A percentile compares a stretch with the other conserved stretches of the same genome.
Evolutionary conservation across 2,888 invertebrate species (phyloP).

Genomic region (Pomacea canaliculata): DNA sequence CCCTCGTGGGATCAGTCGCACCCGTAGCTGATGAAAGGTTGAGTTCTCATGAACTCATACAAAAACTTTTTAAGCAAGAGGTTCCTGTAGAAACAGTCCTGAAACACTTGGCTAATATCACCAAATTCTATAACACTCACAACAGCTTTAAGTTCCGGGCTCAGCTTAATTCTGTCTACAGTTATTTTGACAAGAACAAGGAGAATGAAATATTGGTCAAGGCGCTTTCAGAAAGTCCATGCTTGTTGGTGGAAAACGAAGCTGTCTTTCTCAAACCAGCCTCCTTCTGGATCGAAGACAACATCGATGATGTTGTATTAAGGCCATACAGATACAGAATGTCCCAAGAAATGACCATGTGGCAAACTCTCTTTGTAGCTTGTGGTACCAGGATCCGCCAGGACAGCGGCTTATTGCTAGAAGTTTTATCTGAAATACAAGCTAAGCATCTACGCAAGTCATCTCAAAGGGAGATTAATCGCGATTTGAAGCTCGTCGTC

Average conservation of each 20-base stretch:
- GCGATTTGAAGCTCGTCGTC: slow-evolving; percentile 8
- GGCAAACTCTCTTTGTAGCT: not conserved
- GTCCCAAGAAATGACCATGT: not conserved
- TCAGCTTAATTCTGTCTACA: not conserved
- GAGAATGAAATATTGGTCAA: not conserved
- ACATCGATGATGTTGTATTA: slow-evolving; percentile 7
- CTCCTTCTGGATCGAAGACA: slow-evolving; percentile 9
- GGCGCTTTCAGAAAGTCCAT: not conserved
- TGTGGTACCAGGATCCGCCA: slow-evolving; percentile 8
- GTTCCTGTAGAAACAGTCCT: not conserved
- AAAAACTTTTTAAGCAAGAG: not conserved
- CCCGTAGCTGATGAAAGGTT: not conserved
- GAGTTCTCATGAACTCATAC: not conserved
- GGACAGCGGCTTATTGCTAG: not conserved
- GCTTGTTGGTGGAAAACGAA: not conserved
- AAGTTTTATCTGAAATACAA: slow-evolving; percentile 5
- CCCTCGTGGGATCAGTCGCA: not conserved
- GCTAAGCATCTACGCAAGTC: not conserved
- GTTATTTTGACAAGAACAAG: not conserved
- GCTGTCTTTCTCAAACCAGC: not conserved
- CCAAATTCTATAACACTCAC: not conserved
- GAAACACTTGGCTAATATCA: not conserved
- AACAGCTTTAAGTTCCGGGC: not conserved
- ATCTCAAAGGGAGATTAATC: not conserved
- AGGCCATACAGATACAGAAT: slow-evolving; percentile 11